Evolutionary conservation across 2,888 invertebrate genomes (phyloP).

Genomic region (Conops quadrifasciatus): DNA sequence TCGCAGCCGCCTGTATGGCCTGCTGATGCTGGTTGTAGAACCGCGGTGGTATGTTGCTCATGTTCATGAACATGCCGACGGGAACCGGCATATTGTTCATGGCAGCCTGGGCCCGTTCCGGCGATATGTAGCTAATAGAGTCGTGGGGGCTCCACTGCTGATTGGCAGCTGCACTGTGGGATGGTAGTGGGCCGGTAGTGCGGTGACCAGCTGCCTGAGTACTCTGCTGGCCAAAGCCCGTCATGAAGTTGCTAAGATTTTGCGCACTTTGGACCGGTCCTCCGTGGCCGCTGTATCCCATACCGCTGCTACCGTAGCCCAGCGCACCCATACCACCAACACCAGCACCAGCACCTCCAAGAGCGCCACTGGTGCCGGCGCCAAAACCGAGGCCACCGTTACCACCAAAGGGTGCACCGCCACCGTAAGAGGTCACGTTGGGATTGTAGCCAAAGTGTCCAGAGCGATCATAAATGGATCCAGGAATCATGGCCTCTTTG

Average conservation of each 20-base stretch:
- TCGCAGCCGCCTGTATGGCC: slow-evolving; percentile 67
- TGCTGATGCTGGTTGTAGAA: slow-evolving; percentile 80
- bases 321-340: slow-evolving; percentile 38
- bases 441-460: slow-evolving; percentile 55
- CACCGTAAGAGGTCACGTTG: slow-evolving; percentile 44
- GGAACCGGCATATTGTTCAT: slow-evolving; percentile 89
- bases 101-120: slow-evolving; percentile 78
- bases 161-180: slow-evolving; percentile 14
- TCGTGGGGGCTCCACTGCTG: slow-evolving; percentile 72
- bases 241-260: slow-evolving; percentile 31
- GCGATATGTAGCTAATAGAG: slow-evolving; percentile 91
- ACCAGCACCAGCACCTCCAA: slow-evolving; percentile 4
- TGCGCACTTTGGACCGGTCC: slow-evolving; percentile 23
- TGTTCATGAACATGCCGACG: slow-evolving; percentile 93
- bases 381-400: slow-evolving; percentile 43
- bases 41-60: slow-evolving; percentile 79
- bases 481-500: slow-evolving; percentile 92
- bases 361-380: slow-evolving; percentile 37
- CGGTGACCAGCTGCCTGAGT: background rate
- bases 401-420: slow-evolving; percentile 42
- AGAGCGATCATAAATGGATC: slow-evolving; percentile 89
- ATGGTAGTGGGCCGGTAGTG: slow-evolving; percentile 1
- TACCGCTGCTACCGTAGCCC: slow-evolving; percentile 39
- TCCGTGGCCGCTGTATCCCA: slow-evolving; percentile 32
- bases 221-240: slow-evolving; percentile 24